Conservation (phyloP, 2,888 invertebrate genomes). For the Saturnia japonica region DNA sequence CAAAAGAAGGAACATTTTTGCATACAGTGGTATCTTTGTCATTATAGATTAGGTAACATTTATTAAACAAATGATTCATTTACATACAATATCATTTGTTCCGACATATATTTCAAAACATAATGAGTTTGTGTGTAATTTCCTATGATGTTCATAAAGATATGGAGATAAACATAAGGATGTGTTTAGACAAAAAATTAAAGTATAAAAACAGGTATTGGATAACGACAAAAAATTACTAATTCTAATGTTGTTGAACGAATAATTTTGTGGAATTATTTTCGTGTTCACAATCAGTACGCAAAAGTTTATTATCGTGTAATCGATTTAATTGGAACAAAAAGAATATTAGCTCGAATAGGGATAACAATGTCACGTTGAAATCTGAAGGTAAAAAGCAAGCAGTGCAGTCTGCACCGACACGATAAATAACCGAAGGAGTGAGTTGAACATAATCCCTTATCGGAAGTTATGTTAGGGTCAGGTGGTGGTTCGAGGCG, state of each 20-base stretch:
- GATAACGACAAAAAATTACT: not conserved
- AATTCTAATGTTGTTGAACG: not conserved
- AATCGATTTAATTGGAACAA: not conserved
- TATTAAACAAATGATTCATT: slow-evolving; percentile 21
- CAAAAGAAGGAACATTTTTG: not conserved
- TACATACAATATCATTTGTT: slow-evolving; percentile 22
- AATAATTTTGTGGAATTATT: not conserved
- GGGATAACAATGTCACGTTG: not conserved
- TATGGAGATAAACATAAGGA: not conserved
- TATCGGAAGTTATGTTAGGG: slow-evolving; percentile 45
- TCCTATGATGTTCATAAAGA: not conserved
- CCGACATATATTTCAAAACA: slow-evolving; percentile 9
- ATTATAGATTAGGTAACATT: slow-evolving; percentile 14
- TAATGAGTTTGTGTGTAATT: slow-evolving; percentile 15
- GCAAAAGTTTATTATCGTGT: not conserved
- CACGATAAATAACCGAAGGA: slow-evolving; percentile 32
- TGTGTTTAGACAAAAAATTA: slow-evolving; percentile 6
- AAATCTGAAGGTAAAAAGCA: not conserved
- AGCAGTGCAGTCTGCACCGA: not conserved
- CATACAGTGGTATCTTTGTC: not conserved
- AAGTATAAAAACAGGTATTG: not conserved
- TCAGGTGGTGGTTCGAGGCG: slow-evolving; percentile 38
- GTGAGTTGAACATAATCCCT: slow-evolving; percentile 54
- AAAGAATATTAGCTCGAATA: no score
- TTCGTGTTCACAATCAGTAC: not conserved